A percentile compares a stretch with the other conserved stretches of the same genome.
phyloP scores from a whole-genome alignment of 1,140 invertebrate genomes.

The Hyles euphorbiae region DNA sequence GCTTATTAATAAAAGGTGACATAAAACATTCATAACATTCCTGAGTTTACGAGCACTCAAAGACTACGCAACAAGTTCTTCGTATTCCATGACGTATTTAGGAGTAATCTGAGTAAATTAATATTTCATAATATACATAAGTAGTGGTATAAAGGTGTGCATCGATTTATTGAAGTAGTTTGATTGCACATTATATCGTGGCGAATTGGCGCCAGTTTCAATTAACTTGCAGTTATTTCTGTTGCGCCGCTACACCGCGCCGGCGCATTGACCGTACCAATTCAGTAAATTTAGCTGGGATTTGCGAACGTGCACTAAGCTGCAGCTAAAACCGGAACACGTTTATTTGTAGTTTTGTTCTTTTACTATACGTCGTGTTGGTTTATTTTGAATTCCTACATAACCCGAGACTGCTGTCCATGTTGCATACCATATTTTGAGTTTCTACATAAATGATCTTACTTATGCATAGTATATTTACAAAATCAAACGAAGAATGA shows the following conservation, averaged over 20 bases:
- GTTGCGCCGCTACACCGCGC: constrained; percentile 26
- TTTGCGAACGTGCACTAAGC: constrained; percentile 43
- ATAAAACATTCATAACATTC: neutral
- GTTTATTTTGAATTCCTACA: too few relatives aligned
- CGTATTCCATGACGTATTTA: too few relatives aligned
- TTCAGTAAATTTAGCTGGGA: constrained; percentile 54
- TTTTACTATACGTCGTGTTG: too few relatives aligned
- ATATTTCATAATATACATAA: constrained; percentile 14
- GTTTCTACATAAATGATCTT: too few relatives aligned
- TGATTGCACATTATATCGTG: constrained; percentile 42
- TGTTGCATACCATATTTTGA: too few relatives aligned
- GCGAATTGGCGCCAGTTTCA: constrained; percentile 53
- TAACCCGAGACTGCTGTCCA: too few relatives aligned
- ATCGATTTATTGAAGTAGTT: constrained; percentile 40
- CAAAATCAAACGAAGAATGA: too few relatives aligned
- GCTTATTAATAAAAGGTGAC: too few relatives aligned
- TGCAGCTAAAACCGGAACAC: constrained; percentile 40
- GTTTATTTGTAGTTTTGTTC: too few relatives aligned
- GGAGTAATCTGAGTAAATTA: constrained; percentile 4
- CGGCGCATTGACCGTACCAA: constrained; percentile 58
- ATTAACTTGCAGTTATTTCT: constrained; percentile 56
- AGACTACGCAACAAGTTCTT: neutral
- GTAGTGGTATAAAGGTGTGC: constrained; percentile 26
- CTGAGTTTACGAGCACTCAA: too few relatives aligned
- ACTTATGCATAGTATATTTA: too few relatives aligned